phyloP scores from a whole-genome alignment of 1,140 invertebrate species.

The Trachymyrmex cornetzi region DNA sequence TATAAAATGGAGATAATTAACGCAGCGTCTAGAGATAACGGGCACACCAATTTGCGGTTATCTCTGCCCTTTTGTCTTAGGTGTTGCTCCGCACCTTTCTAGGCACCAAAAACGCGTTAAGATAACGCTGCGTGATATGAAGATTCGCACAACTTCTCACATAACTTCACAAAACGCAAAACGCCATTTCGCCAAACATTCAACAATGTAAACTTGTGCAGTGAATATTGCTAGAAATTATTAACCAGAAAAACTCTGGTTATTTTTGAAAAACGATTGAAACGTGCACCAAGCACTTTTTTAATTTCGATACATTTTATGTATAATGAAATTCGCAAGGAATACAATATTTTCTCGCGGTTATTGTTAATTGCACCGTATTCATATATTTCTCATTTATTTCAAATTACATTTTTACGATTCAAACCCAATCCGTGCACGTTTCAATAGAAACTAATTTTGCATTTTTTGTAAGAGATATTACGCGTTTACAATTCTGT shows the following conservation, averaged over 20 bases:
- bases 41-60: constrained; percentile 31
- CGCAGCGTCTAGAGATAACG: constrained; percentile 48
- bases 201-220: not conserved
- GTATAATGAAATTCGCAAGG: not conserved
- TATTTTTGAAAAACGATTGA: not conserved
- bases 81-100: not conserved
- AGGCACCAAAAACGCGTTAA: constrained; percentile 37
- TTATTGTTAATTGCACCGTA: not conserved
- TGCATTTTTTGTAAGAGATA: not conserved
- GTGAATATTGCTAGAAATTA: not conserved
- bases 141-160: constrained; percentile 10
- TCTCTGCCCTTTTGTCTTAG: constrained; percentile 47
- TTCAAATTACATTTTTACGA: constrained; percentile 15
- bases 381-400: not conserved
- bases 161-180: not conserved
- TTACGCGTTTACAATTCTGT: not conserved
- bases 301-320: not conserved
- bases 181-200: not conserved
- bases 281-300: not conserved
- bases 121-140: constrained; percentile 18
- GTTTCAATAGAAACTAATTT: not conserved
- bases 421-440: not conserved
- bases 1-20: constrained; percentile 58
- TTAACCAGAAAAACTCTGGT: not conserved
- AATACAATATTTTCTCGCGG: not conserved